Evolutionary conservation across 2,888 invertebrate species (phyloP), one percentile per base, ranked within the genome.

Genomic region (Pantelozetes paolii): DNA sequence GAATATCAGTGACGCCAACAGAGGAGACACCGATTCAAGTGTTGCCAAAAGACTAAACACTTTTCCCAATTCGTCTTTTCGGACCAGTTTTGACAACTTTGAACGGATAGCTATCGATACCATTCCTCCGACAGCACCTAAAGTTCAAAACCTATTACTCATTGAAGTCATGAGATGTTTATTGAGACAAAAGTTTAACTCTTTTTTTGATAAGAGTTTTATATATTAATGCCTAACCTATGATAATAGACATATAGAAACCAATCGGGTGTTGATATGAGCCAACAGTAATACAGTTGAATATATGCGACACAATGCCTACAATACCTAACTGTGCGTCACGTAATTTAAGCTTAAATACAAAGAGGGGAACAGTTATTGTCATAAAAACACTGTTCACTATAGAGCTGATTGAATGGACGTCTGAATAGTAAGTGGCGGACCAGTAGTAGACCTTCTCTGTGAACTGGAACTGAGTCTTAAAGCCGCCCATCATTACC

Each of bases 31-130:
- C 9, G 70, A 45, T 45, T 70, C 70, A 8, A 70, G 28, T 6
- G 48, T 45, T 20, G 48, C 20, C 48, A 45, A 48, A 9, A 45
- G 42, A 70, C 70, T 54, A 23, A 48, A 54, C 11, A 54, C 40
- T 72, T 57, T 48, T 28, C 72, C 72, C 36, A 64, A 64, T 36
- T 64, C 64, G 1, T 64, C 8, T n/a, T 64, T 32, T 1, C n/a
- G 20, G 1, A 64, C 64, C 8, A 64, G 15, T 64, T 64, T 64
- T 6, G 64, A 64, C 18, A 64, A n/a, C 18, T 64, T 36, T 15
- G 64, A 64, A 9, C 64, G 26, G 11, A 64, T 64, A 20, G 64
- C 36, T 32, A 36, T 36, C 64, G 64, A 36, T 36, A 30, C 36
- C 18, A 64, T 8, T 2, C 36, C 36, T 20, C 36, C 32, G 36